phyloP scores from a whole-genome alignment of 35 echinoderm and acorn worm species.

The Antedon bifida region DNA sequence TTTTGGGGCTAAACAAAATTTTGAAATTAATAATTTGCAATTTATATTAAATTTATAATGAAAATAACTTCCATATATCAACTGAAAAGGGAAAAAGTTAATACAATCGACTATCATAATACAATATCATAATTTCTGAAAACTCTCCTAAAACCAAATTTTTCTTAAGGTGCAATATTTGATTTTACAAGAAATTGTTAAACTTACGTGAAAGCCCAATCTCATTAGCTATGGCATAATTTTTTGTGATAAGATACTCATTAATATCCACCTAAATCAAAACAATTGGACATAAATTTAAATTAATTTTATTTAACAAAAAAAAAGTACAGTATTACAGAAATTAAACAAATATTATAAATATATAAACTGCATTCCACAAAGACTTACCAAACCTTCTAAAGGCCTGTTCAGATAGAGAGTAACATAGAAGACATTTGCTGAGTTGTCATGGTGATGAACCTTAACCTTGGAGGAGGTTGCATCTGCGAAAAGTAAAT shows the following conservation, averaged over 20 bases:
- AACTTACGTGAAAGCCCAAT: background rate
- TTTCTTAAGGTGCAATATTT: too few relatives aligned
- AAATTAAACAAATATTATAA: too few relatives aligned
- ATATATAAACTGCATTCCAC: too few relatives aligned
- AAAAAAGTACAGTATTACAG: too few relatives aligned
- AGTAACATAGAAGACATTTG: background rate
- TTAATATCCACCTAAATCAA: background rate
- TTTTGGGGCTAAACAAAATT: background rate
- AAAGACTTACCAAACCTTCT: background rate
- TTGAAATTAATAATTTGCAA: too few relatives aligned
- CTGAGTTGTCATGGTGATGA: background rate
- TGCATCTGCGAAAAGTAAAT: background rate
- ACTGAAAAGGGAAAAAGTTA: too few relatives aligned
- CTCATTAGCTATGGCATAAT: background rate
- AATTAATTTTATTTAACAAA: too few relatives aligned
- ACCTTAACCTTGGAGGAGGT: background rate
- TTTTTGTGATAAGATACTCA: background rate
- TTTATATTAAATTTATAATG: too few relatives aligned
- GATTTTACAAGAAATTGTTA: background rate
- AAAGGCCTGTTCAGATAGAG: background rate
- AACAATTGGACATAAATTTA: background rate
- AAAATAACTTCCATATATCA: too few relatives aligned
- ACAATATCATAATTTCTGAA: too few relatives aligned
- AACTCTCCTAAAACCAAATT: too few relatives aligned
- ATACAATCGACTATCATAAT: too few relatives aligned